Evolutionary conservation across 2,888 invertebrate species (phyloP), one percentile per base, ranked within the genome.

Genomic region (Mythimna loreyi): DNA sequence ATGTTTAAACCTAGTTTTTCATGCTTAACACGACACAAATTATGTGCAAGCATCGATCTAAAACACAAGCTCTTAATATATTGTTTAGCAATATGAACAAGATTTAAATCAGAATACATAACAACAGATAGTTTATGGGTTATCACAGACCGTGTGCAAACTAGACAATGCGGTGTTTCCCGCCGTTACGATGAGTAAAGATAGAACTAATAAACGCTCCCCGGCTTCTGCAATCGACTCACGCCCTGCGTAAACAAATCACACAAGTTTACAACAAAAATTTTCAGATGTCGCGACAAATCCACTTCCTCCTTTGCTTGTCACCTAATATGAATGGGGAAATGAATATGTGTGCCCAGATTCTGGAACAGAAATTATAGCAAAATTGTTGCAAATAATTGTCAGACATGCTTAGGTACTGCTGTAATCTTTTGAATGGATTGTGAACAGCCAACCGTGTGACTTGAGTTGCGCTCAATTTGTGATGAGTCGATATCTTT

Each of bases 141-240:
- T 57, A 50, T 50, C 43, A 30, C 25, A 76, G 43, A 21, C 72
- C 1, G n/a, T n/a, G n/a, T 23, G n/a, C 69, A 40, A 69, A 50
- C 66, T 58, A 21, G 9, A 67, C 43, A 50, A 30, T 49, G 64
- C 40, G 21, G 21, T 21, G 33, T 19, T 52, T 50, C 49, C 67
- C 25, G 52, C 28, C 11, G 28, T 49, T 19, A 59, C 36, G 7
- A 45, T 0, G 58, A 69, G 53, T 61, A 45, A 56, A 62, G 6
- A 50, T 49, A 60, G 13, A 49, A 58, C 33, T 57, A 57, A 77
- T 60, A 50, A 60, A 56, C 49, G 28, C 16, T 53, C 11, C 28
- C 36, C 0, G 49, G n/a, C 55, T 33, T 43, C 25, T 49, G 47
- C 53, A 49, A 47, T 40, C 61, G 21, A 60, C 43, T 36, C 47